Evolutionary conservation across 37 sponge, comb jelly and placozoan species (phyloP).

Genomic region (Hexactinellida sp.): DNA sequence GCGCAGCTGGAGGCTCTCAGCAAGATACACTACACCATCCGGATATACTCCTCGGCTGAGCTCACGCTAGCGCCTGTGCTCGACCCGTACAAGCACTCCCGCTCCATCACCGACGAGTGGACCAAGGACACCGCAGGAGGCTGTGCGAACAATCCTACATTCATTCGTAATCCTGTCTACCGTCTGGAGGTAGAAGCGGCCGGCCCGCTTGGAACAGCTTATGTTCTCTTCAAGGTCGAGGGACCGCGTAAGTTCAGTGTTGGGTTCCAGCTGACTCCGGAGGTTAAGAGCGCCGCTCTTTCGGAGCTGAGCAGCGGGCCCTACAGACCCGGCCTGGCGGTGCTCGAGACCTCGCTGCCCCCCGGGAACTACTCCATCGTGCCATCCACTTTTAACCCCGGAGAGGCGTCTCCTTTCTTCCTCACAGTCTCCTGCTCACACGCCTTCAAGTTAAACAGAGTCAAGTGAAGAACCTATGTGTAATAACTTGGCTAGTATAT

Average conservation of each 20-base stretch:
- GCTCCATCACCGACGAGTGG: constrained; percentile 38
- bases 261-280: constrained; percentile 24
- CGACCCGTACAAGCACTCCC: constrained; percentile 19
- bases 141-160: constrained; percentile 36
- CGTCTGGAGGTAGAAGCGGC: constrained; percentile 2
- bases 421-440: constrained; percentile 23
- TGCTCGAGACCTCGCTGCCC: constrained; percentile 15
- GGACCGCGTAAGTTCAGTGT: neutral
- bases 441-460: constrained; percentile 20
- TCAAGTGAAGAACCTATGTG: neutral
- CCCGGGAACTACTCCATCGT: constrained; percentile 38
- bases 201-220: neutral
- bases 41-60: constrained; percentile 30
- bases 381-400: constrained; percentile 49
- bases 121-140: constrained; percentile 38
- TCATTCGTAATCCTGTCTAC: constrained; percentile 33
- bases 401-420: constrained; percentile 28
- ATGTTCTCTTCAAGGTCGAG: neutral
- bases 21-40: constrained; percentile 77
- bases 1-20: constrained; percentile 76
- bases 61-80: constrained; percentile 17
- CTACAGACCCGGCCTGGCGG: constrained; percentile 15
- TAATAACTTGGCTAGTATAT: too few species aligned
- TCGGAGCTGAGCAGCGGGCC: neutral
- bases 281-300: neutral